Percentiles rank a stretch among this genome's conserved stretches.
Conservation (phyloP, 2,797 vertebrate genomes). For the Poliocrania exsul region DNA sequence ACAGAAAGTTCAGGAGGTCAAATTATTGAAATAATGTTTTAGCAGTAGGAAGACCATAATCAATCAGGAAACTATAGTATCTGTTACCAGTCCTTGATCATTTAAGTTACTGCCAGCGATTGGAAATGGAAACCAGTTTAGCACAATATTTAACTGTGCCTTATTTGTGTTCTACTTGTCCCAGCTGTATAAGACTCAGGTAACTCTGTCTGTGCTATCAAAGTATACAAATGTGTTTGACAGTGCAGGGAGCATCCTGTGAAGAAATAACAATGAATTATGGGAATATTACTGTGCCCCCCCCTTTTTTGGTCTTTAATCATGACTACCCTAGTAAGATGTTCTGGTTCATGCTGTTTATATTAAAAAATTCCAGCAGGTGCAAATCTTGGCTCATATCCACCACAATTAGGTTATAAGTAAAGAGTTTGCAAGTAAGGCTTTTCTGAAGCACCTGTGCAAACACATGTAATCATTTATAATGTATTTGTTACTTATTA, state of each 20-base stretch:
- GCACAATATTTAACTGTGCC: background rate
- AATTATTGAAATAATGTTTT: background rate
- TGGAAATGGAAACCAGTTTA: background rate
- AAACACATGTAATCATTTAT: background rate
- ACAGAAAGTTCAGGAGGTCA: background rate
- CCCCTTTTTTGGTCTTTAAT: background rate
- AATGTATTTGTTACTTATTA: background rate
- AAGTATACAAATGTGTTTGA: background rate
- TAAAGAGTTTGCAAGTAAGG: background rate
- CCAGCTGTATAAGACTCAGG: background rate
- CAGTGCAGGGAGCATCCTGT: background rate
- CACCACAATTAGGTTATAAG: background rate
- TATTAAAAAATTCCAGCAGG: constrained; percentile 19
- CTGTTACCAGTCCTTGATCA: background rate
- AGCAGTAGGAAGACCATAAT: background rate
- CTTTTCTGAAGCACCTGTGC: background rate
- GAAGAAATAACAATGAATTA: background rate
- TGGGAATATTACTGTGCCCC: background rate
- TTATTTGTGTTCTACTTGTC: background rate
- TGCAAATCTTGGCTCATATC: constrained; percentile 12
- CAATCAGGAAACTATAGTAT: background rate
- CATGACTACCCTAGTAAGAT: background rate
- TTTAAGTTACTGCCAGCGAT: background rate
- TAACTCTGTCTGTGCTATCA: background rate
- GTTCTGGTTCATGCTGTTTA: background rate